Evolutionary conservation across 2,888 invertebrate genomes (phyloP).

Genomic region (Drosophila ochracea): DNA sequence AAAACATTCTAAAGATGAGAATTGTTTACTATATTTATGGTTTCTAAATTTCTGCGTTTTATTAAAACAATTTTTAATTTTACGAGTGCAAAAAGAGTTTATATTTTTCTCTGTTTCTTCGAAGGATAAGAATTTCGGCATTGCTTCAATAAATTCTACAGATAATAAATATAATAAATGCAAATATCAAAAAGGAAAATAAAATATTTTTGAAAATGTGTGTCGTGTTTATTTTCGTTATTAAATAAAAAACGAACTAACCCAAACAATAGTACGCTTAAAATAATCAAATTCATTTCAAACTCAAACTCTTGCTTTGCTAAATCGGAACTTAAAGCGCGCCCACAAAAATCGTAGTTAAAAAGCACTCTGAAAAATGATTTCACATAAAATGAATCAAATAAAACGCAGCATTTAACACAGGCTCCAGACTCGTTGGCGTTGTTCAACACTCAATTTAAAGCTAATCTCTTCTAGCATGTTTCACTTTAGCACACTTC

Average conservation of each 20-base stretch:
- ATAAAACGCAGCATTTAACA: slow-evolving; percentile 1
- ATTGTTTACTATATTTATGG: neutral
- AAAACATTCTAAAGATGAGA: neutral
- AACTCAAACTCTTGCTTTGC: neutral
- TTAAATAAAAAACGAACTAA: neutral
- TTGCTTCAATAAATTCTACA: neutral
- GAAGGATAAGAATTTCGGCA: neutral
- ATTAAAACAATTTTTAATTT: neutral
- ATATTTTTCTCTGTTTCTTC: neutral
- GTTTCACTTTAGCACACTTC: neutral
- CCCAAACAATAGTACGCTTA: neutral
- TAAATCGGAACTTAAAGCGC: neutral
- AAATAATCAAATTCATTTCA: neutral
- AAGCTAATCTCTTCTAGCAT: slow-evolving; percentile 25
- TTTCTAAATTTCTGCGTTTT: neutral
- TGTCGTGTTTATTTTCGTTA: neutral
- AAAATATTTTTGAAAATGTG: neutral
- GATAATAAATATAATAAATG: neutral
- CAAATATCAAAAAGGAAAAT: neutral
- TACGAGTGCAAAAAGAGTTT: neutral
- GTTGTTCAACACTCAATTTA: slow-evolving; percentile 25
- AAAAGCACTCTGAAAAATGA: neutral
- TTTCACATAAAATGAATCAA: neutral
- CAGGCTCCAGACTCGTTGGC: neutral
- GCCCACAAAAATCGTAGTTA: neutral